Evolutionary conservation across 1,140 invertebrate species (phyloP).

Genomic region (Saccostrea glomerata): DNA sequence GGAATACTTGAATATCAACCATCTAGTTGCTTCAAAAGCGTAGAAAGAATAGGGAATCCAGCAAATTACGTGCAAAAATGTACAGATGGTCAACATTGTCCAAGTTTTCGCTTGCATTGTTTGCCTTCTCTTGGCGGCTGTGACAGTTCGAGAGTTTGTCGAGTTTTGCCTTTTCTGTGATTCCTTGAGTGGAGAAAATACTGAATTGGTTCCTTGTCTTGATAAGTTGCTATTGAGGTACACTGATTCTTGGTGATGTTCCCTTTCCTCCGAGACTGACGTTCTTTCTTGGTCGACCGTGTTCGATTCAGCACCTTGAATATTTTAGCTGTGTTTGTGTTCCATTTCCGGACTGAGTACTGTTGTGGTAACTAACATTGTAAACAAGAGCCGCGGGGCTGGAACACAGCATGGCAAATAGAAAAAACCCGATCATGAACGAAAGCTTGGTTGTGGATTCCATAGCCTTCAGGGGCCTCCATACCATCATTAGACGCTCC

Average conservation of each 20-base stretch:
- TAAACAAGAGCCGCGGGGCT: not conserved
- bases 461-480: not conserved
- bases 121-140: not conserved
- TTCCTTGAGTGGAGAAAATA: not conserved
- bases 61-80: not conserved
- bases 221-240: not conserved
- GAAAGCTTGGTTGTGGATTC: not conserved
- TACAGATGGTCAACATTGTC: conserved; percentile 12
- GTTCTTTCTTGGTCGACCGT: not conserved
- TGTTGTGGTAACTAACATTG: not conserved
- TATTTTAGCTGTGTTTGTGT: not conserved
- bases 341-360: not conserved
- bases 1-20: not conserved
- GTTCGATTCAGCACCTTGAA: not conserved
- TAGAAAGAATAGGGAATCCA: not conserved
- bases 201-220: not conserved
- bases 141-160: not conserved
- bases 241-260: not conserved
- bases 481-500: not conserved
- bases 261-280: not conserved
- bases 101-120: not conserved
- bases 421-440: not conserved
- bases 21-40: not conserved
- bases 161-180: not conserved
- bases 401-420: not conserved